Conservation (phyloP, 2,888 invertebrate species). For the Trisateles emortualis region DNA sequence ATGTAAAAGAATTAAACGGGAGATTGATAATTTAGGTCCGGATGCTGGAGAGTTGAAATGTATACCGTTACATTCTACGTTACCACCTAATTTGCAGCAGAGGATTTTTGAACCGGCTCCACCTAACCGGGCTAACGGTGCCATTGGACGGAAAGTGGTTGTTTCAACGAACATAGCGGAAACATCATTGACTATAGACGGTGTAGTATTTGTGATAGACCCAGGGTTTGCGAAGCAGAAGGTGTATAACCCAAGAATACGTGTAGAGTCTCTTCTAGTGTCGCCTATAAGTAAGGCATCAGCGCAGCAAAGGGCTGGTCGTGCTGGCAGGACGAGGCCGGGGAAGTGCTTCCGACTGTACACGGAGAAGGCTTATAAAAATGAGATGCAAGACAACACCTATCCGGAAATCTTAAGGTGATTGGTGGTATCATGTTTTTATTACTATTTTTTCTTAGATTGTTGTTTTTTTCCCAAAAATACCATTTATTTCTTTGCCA, state of each 20-base stretch:
- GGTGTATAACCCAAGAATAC: constrained; percentile 93
- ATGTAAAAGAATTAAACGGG: constrained; percentile 98
- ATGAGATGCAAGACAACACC: constrained; percentile 99
- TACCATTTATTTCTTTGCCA: no score
- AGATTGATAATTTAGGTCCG: constrained; percentile 97
- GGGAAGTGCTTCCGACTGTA: constrained; percentile 99
- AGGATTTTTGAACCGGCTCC: constrained; percentile 99
- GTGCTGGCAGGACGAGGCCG: constrained; percentile 98
- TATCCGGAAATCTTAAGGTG: constrained; percentile 96
- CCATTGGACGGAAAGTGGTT: constrained; percentile 96
- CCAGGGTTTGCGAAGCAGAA: constrained; percentile 99
- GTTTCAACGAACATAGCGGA: constrained; percentile 99
- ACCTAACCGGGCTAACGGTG: constrained; percentile 95
- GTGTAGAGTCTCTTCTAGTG: constrained; percentile 98
- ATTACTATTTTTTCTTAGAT: not conserved
- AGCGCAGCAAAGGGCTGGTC: constrained; percentile 98
- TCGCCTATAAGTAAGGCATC: constrained; percentile 99
- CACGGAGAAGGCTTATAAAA: constrained; percentile 96
- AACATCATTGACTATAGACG: constrained; percentile 99
- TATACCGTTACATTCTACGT: constrained; percentile 99
- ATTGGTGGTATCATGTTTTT: constrained; percentile 49
- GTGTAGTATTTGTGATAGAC: constrained; percentile 99
- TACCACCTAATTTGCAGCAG: constrained; percentile 98
- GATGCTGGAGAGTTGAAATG: constrained; percentile 99
- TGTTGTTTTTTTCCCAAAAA: no score